phyloP scores from a whole-genome alignment of 2,113 vertebrate genomes.

The Cephalopholis sonnerati region DNA sequence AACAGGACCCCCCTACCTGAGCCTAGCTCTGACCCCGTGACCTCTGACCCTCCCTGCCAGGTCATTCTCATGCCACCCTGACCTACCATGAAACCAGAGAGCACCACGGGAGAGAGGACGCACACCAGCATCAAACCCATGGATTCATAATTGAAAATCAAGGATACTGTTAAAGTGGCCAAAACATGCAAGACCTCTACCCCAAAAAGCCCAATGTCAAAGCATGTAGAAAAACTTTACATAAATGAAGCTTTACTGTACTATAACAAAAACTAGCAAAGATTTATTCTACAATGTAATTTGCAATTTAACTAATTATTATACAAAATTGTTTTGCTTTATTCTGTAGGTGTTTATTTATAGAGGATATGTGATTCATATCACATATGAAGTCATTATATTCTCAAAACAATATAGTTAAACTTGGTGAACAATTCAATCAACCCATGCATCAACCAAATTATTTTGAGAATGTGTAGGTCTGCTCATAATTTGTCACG shows the following conservation, averaged over 20 bases:
- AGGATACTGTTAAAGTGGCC: slow-evolving; percentile 4
- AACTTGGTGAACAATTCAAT: too few relatives aligned
- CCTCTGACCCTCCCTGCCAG: slow-evolving; percentile 86
- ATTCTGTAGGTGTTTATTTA: too few relatives aligned
- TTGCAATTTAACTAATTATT: background rate
- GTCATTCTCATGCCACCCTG: slow-evolving; percentile 86
- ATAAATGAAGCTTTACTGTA: too few relatives aligned
- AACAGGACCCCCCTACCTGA: slow-evolving; percentile 84
- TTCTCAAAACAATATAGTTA: too few relatives aligned
- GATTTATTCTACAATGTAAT: background rate
- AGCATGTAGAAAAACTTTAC: background rate
- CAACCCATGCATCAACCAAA: too few relatives aligned
- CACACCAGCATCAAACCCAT: slow-evolving; percentile 50
- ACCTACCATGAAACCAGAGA: slow-evolving; percentile 86
- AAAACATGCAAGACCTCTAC: background rate
- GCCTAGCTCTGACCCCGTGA: slow-evolving; percentile 77
- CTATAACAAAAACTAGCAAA: too few relatives aligned
- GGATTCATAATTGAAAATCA: slow-evolving; percentile 18
- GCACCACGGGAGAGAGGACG: slow-evolving; percentile 64
- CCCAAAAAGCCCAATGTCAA: too few relatives aligned
- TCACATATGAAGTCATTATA: too few relatives aligned
- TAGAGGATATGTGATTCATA: too few relatives aligned
- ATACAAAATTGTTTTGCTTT: too few relatives aligned
- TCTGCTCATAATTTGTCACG: too few relatives aligned
- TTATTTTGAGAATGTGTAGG: too few relatives aligned